Percentiles rank a stretch among this genome's conserved stretches.
Evolutionary conservation across 64 coral and sea anemone species (phyloP).

Genomic region (Stichodactyla mertensii): DNA sequence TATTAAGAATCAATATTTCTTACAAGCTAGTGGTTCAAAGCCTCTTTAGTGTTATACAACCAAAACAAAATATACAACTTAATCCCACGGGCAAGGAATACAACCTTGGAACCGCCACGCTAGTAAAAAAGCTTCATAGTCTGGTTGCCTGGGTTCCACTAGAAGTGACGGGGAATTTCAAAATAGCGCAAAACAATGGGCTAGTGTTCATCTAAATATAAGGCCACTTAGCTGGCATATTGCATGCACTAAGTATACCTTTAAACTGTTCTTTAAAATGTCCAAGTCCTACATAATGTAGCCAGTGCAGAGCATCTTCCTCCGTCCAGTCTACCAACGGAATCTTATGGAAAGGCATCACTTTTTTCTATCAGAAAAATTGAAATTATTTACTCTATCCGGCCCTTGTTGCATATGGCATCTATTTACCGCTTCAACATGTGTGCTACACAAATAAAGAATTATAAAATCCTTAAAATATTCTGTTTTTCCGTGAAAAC

Average conservation of each 20-base stretch:
- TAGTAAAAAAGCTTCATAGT: too few species aligned
- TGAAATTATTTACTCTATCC: not conserved
- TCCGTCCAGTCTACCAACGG: slow-evolving; percentile 75
- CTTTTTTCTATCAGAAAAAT: slow-evolving; percentile 50
- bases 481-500: too few species aligned
- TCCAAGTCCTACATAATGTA: slow-evolving; percentile 69
- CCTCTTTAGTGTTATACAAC: not conserved
- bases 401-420: not conserved
- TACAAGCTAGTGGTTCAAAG: too few species aligned
- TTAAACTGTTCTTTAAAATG: slow-evolving; percentile 74
- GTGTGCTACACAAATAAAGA: not conserved
- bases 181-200: not conserved
- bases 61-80: not conserved
- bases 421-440: not conserved
- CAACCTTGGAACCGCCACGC: too few species aligned
- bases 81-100: too few species aligned
- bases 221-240: not conserved
- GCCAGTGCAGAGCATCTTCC: slow-evolving; percentile 60
- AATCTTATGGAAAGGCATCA: slow-evolving; percentile 84
- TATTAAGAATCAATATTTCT: too few species aligned
- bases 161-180: not conserved
- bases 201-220: not conserved
- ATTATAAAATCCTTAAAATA: too few species aligned
- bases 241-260: slow-evolving; percentile 29
- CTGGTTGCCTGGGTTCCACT: too few species aligned